phyloP scores from a whole-genome alignment of 2,888 invertebrate genomes.

The Bimastos eiseni region DNA sequence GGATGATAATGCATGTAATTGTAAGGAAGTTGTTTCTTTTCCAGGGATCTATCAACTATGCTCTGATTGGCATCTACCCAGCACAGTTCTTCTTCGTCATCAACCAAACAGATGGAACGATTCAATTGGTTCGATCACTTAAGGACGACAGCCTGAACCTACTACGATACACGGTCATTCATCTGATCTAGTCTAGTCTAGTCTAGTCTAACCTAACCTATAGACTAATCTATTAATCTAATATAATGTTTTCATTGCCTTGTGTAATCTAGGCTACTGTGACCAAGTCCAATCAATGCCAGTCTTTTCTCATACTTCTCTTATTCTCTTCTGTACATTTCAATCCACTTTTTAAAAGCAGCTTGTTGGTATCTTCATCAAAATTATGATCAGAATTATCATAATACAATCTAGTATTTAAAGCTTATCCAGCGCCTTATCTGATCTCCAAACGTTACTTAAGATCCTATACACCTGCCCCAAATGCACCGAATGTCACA shows the following conservation, averaged over 20 bases:
- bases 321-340: neutral
- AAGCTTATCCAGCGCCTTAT: neutral
- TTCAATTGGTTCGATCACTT: constrained; percentile 40
- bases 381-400: too few species aligned
- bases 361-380: too few species aligned
- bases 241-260: too few species aligned
- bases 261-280: too few species aligned
- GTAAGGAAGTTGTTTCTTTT: neutral
- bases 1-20: neutral
- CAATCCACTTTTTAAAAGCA: neutral
- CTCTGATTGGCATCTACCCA: constrained; percentile 44
- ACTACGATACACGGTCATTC: constrained; percentile 38
- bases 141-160: constrained; percentile 40
- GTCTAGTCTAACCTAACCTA: neutral
- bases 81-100: constrained; percentile 46
- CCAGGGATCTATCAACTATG: constrained; percentile 37
- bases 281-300: neutral
- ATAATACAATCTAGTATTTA: neutral
- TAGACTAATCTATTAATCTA: too few species aligned
- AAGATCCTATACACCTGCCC: neutral
- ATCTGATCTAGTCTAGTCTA: neutral
- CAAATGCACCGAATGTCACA: neutral
- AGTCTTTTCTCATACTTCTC: neutral
- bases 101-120: constrained; percentile 38
- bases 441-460: neutral